Base-by-base conservation (phyloP, 2,888 invertebrate genomes). In the Drosophila atroscutellata region DNA sequence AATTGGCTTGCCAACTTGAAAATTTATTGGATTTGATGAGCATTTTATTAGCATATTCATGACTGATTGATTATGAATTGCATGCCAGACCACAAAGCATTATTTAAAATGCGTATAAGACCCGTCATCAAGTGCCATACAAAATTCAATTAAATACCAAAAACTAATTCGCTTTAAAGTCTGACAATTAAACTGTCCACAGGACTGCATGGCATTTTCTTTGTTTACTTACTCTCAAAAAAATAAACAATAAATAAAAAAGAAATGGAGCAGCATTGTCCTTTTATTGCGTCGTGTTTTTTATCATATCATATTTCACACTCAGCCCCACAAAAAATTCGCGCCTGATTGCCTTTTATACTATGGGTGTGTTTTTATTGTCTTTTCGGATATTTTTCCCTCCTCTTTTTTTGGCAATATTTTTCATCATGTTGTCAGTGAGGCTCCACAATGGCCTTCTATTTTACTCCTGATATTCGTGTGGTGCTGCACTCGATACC, bases 21-120 rank as follows among this genome's bases (percentile, higher is more conserved):
- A 86, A 86, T 64, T 80, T 61, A 80, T 80, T 77, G 60, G 63
- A 80, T 80, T 63, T 57, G 37, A 77, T 81, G 81, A 89, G 73
- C 68, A 87, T 89, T 89, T 85, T 72, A 86, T 89, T 87, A 86
- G 67, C 73, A 82, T 89, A 72, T 86, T 89, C 81, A 72, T 42
- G 71, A 69, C 60, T 81, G 67, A 83, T 89, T 73, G 72, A 59
- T 65, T 75, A 65, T 64, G 65, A 66, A 74, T 60, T 71, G 68
- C 56, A 55, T 42, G 70, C 26, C 51, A 58, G 28, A 51, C 64
- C 62, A 65, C 67, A 72, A 61, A 52, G 45, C 32, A 32, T 18
- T 26, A n/a, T 13, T 20, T 15, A 32, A 37, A 24, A 37, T n/a
- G 24, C 15, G 36, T 30, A 37, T 24, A 30, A 28, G 50, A 20